Evolutionary conservation across 1,140 invertebrate genomes (phyloP), one percentile per base, ranked within the genome.

Genomic region (Ceratina japonica): DNA sequence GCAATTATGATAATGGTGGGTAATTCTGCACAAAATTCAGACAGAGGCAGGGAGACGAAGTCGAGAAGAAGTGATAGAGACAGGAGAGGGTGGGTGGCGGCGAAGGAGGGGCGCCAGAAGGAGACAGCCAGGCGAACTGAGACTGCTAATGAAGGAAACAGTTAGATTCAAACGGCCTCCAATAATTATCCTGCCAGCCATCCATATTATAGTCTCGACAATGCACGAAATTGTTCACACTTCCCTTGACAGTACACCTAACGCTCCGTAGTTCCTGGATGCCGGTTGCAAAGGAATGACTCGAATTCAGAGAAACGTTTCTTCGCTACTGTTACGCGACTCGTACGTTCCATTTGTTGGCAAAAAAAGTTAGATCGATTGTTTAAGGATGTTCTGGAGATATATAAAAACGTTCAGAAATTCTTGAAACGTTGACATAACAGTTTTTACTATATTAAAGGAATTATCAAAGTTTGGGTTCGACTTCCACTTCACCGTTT

Each of bases 141-240:
- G 90, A 92, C 91, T 92, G 91, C 91, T 92, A 92, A 92, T 92
- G 91, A 92, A 92, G 92, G 92, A 92, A 92, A 92, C 92, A 92
- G 91, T 92, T 92, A 91, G 91, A 92, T 92, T 92, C 91, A 92
- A 92, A 92, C 92, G 91, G 91, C 87, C 91, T 92, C 89, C 90
- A 91, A 92, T 92, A 92, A 92, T 92, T 92, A 92, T 92, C 88
- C 88, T 84, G 86, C 86, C 88, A 89, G 88, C 88, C 89, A 91
- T 91, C 89, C 88, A 89, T 89, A 89, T 91, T 91, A 89, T 84
- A 85, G 86, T 91, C 88, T 87, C 86, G 83, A 92, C 91, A 92
- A 92, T 92, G 90, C 90, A 89, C 88, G 89, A 92, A 92, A 92
- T 92, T 92, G 91, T 92, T 92, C 92, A 91, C 92, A 92, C 92